Base-by-base conservation (phyloP, 53 echinoderm and acorn worm genomes). In the Antedon mediterranea region DNA sequence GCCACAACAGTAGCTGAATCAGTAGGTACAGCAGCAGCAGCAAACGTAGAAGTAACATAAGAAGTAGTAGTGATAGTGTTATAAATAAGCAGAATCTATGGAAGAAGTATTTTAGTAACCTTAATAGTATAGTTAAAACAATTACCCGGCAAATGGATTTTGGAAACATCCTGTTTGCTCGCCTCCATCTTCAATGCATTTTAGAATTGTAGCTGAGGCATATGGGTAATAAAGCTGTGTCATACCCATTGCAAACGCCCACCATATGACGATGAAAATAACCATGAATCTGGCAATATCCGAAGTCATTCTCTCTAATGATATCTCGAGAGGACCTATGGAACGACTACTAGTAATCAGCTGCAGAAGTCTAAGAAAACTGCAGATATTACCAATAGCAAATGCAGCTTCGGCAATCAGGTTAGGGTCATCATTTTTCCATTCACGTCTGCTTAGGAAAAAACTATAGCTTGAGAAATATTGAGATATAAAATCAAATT, bases 351-450 rank as follows among this genome's bases (percentile, higher is more conserved):
- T 33, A 9, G 34, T 29, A 3, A 76, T 76, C 11, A 76, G 32
- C 20, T 33, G 76, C 7, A 76, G 32, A 3, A 76, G 76, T 32
- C 76, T 32, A 3, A 76, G 26, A 23, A 76, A 76, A 34, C 76
- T 76, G 34, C 32, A 28, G 26, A 76, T 76, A n/a, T 76, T 76
- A 33, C 33, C 76, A 28, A 76, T 28, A 26, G 76, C 76, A 33
- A 76, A 76, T 18, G 34, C 7, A 32, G 76, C 76, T 33, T 76
- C 76, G 4, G 76, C 76, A n/a, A 76, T 34, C 6, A 76, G 32
- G 26, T 76, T 76, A 5, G 76, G 76, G 76, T 76, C 76, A n/a
- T 32, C 76, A n/a, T 34, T 18, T 0, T 32, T 32, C 76, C 76
- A 76, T 11, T 76, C 32, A 5, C 23, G 0, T 6, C 76, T 32